Evolutionary conservation across 92 coral and sea anemone genomes (phyloP).

Genomic region (Porites cylindrica): DNA sequence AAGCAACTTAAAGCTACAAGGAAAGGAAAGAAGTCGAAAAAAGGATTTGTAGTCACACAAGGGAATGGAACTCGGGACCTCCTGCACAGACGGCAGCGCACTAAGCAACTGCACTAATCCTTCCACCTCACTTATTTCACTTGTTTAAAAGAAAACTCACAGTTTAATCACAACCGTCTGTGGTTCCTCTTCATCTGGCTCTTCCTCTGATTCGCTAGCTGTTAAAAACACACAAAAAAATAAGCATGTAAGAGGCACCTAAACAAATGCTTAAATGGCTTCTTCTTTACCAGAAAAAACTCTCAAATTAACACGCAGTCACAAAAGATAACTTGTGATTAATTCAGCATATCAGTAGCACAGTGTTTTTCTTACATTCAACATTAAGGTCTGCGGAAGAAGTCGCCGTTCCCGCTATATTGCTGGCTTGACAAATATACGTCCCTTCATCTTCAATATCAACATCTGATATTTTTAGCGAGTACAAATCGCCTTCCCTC

Average conservation of each 20-base stretch:
- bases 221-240: neutral
- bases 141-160: constrained; percentile 8
- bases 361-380: constrained; percentile 64
- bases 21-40: too few species aligned
- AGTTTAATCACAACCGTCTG: constrained; percentile 30
- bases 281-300: neutral
- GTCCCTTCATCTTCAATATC: constrained; percentile 84
- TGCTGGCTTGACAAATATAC: constrained; percentile 83
- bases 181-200: constrained; percentile 51
- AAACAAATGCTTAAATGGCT: neutral
- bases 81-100: too few species aligned
- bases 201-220: constrained; percentile 60
- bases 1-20: too few species aligned
- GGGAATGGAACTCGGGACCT: too few species aligned
- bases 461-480: constrained; percentile 63
- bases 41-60: too few species aligned
- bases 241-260: too few species aligned
- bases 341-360: too few species aligned
- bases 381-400: constrained; percentile 75
- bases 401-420: constrained; percentile 77
- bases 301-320: neutral
- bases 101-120: too few species aligned
- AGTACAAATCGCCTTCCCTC: constrained; percentile 65
- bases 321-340: too few species aligned
- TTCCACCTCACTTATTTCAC: too few species aligned